Percentiles rank a stretch among this genome's conserved stretches.
phyloP scores from a whole-genome alignment of 2,888 invertebrate species.

The Mamestra brassicae region DNA sequence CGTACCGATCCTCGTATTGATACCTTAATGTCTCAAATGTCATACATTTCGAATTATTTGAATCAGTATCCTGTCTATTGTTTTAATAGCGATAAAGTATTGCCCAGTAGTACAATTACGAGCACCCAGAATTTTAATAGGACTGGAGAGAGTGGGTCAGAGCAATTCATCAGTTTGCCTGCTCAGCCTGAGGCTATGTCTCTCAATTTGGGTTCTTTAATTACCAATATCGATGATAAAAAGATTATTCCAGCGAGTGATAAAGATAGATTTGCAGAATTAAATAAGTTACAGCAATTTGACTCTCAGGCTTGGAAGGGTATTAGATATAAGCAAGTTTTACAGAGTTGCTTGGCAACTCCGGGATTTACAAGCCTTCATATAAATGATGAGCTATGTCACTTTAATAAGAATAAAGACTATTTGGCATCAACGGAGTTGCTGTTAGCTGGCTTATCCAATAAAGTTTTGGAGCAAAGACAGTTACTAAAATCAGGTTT shows the following conservation, averaged over 20 bases:
- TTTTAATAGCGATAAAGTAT: too few relatives aligned
- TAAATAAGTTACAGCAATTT: conserved; percentile 25
- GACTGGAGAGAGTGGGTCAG: too few relatives aligned
- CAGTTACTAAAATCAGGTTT: conserved; percentile 12
- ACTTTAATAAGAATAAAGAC: not conserved
- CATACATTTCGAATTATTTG: too few relatives aligned
- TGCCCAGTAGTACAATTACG: too few relatives aligned
- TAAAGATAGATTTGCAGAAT: not conserved
- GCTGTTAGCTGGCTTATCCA: conserved; percentile 21
- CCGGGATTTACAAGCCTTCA: conserved; percentile 53
- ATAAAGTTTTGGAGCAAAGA: conserved; percentile 7
- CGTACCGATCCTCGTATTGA: not conserved
- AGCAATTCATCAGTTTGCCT: too few relatives aligned
- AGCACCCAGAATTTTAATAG: too few relatives aligned
- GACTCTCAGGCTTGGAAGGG: conserved; percentile 39
- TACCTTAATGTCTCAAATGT: not conserved
- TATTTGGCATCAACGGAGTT: conserved; percentile 16
- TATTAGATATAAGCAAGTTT: conserved; percentile 42
- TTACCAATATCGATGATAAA: too few relatives aligned
- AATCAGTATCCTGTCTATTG: too few relatives aligned
- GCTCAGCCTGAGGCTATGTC: too few relatives aligned
- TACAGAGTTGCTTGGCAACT: conserved; percentile 36
- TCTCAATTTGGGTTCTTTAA: too few relatives aligned
- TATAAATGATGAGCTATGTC: conserved; percentile 11
- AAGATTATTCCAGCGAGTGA: too few relatives aligned